Evolutionary conservation across 2,113 vertebrate genomes (phyloP).

Genomic region (Ammodytes marinus): DNA sequence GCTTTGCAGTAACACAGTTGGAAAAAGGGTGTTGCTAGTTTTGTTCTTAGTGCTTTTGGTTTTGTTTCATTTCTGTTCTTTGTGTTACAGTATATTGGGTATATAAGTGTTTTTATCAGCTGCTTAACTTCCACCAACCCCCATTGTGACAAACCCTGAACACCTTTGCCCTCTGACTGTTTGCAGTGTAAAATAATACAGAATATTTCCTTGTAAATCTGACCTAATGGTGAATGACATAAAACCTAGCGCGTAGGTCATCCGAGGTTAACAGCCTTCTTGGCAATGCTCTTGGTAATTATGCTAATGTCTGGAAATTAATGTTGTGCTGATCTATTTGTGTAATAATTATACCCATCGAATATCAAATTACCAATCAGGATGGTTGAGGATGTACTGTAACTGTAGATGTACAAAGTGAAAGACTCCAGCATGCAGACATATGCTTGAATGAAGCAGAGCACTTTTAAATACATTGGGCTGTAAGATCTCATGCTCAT

Average conservation of each 20-base stretch:
- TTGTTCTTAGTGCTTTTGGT: constrained; percentile 17
- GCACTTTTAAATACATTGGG: constrained; percentile 19
- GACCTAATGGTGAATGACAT: constrained; percentile 5
- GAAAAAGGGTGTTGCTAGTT: neutral
- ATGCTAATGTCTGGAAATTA: constrained; percentile 37
- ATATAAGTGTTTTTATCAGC: constrained; percentile 6
- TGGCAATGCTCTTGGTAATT: constrained; percentile 3
- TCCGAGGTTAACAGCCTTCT: constrained; percentile 20
- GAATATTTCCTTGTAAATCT: constrained; percentile 7
- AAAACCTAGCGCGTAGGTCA: constrained; percentile 31
- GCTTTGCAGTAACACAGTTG: neutral
- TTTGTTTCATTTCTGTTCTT: constrained; percentile 32
- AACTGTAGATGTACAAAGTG: constrained; percentile 1
- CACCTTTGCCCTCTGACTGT: neutral
- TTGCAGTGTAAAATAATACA: constrained; percentile 12
- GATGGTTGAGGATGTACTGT: neutral
- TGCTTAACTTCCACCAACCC: constrained; percentile 1
- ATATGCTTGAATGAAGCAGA: neutral
- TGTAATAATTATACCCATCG: constrained; percentile 29
- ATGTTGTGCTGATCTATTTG: constrained; percentile 40
- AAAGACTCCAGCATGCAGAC: constrained; percentile 1
- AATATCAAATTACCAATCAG: constrained; percentile 2
- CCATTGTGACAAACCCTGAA: neutral
- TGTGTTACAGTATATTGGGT: constrained; percentile 8
- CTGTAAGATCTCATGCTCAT: constrained; percentile 3